A percentile compares a stretch with the other conserved stretches of the same genome.
phyloP scores from a whole-genome alignment of 2,797 vertebrate species.

The Siniperca obscura region DNA sequence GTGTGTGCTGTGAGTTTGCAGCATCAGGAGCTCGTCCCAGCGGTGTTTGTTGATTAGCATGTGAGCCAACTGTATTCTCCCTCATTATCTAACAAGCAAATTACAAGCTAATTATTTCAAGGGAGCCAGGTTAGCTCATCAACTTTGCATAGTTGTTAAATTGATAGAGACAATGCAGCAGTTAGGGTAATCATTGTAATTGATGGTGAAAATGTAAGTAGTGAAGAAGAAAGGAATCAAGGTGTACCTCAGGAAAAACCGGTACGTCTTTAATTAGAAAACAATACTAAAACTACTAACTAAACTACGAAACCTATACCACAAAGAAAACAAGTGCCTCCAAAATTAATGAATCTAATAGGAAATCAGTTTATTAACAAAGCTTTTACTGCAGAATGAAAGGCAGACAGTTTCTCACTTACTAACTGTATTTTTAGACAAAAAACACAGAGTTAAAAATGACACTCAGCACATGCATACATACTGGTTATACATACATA shows the following conservation, averaged over 20 bases:
- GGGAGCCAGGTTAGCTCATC: slow-evolving; percentile 38
- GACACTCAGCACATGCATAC: neutral
- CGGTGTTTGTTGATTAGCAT: slow-evolving; percentile 52
- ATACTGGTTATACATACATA: neutral
- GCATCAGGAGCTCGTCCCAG: slow-evolving; percentile 43
- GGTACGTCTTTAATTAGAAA: slow-evolving; percentile 44
- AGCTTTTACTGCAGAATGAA: neutral
- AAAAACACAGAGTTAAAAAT: neutral
- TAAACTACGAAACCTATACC: slow-evolving; percentile 5
- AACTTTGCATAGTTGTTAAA: slow-evolving; percentile 61
- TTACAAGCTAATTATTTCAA: slow-evolving; percentile 67
- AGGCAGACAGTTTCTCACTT: neutral
- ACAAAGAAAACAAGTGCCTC: slow-evolving; percentile 11
- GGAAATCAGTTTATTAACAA: slow-evolving; percentile 3
- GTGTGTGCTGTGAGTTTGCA: slow-evolving; percentile 33
- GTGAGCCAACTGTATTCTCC: slow-evolving; percentile 60
- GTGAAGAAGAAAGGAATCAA: slow-evolving; percentile 30
- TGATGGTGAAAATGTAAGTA: slow-evolving; percentile 28
- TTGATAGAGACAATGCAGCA: slow-evolving; percentile 55
- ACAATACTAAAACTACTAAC: neutral
- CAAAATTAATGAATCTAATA: neutral
- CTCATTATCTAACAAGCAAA: slow-evolving; percentile 67
- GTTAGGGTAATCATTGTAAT: slow-evolving; percentile 42
- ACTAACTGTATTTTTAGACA: neutral
- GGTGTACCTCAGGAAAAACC: slow-evolving; percentile 8